Base-by-base conservation (phyloP, 2,113 vertebrate genomes). In the Lipophrys pholis region DNA sequence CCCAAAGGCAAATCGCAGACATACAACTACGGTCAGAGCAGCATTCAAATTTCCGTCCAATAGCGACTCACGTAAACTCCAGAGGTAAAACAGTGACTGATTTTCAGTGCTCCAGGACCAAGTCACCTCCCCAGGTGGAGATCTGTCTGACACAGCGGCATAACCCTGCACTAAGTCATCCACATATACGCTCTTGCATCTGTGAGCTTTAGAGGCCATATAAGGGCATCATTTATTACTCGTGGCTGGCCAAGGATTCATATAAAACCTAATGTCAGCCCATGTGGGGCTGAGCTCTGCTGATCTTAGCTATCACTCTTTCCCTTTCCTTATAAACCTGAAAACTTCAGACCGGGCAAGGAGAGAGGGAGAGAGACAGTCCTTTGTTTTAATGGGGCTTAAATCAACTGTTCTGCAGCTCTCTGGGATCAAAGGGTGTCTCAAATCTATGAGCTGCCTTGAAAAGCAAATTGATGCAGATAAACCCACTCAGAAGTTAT, bases 221-320 rank as follows among this genome's bases (percentile, higher is more conserved):
- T 83, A 91, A 83, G 89, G 87, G 56, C 82, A 84, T 65, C 36
- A 50, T 75, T 69, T 57, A 83, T 86, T 77, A 80, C 51, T 42
- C 41, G 43, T 15, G 70, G 63, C 77, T 42, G 43, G 73, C 76
- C 83, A 76, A 80, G 69, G 82, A 63, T 89, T 72, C 67, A 50
- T 48, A 84, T 85, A 84, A 84, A 85, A 69, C 40, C 77, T 69
- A 51, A 78, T 72, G 74, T 86, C 59, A 57, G 61, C 11, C 21
- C 30, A 42, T 15, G 41, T 38, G 42, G 69, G 46, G 59, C n/a
- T 40, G 77, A 64, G 78, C 61, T 52, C 30, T 8, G 45, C 50
- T 61, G 72, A 83, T 64, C 74, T 69, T 43, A 56, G 68, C 53
- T 14, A 78, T 77, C 68, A 49, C 40, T 81, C 57, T 55, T 46